These are phyloP conservation scores for Monochamus saltuarius DNA, from an alignment of 1,140 invertebrate species.

Conservation along the genomic window DNA sequence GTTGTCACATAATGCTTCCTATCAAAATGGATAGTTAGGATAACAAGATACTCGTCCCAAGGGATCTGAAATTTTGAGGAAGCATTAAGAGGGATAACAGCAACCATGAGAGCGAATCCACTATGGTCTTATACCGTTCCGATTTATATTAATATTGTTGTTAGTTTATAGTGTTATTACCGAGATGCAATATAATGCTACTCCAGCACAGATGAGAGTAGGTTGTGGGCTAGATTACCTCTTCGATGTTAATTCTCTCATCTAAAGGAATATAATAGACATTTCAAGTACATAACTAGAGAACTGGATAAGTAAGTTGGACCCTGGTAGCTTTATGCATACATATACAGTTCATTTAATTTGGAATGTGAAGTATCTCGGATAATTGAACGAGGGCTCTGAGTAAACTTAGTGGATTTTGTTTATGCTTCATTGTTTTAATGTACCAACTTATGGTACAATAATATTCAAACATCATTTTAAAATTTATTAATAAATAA, in stretches of 20 bases:
- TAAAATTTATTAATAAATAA: too few species aligned
- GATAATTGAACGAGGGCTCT: too few species aligned
- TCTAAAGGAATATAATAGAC: constrained; percentile 10
- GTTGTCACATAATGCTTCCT: constrained; percentile 13
- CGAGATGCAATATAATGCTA: constrained; percentile 7
- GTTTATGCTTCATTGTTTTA: too few species aligned
- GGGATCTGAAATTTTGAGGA: constrained; percentile 29
- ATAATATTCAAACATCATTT: too few species aligned
- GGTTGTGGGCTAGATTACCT: constrained; percentile 17
- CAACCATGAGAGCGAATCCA: constrained; percentile 17
- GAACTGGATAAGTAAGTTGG: too few species aligned
- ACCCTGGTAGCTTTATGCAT: too few species aligned
- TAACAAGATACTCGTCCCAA: constrained; percentile 22
- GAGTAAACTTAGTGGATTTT: too few species aligned
- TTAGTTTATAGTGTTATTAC: constrained; percentile 23
- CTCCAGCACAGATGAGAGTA: constrained; percentile 4
- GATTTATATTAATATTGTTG: constrained; percentile 31
- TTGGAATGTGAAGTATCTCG: too few species aligned
- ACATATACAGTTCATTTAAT: too few species aligned
- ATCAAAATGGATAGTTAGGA: constrained; percentile 27
- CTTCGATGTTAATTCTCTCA: constrained; percentile 9
- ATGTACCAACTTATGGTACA: too few species aligned
- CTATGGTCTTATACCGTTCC: constrained; percentile 21
- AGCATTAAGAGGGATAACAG: constrained; percentile 25
- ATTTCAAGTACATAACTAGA: too few species aligned